Evolutionary conservation across 2,113 vertebrate genomes (phyloP).

Genomic region (Anhinga anhinga): DNA sequence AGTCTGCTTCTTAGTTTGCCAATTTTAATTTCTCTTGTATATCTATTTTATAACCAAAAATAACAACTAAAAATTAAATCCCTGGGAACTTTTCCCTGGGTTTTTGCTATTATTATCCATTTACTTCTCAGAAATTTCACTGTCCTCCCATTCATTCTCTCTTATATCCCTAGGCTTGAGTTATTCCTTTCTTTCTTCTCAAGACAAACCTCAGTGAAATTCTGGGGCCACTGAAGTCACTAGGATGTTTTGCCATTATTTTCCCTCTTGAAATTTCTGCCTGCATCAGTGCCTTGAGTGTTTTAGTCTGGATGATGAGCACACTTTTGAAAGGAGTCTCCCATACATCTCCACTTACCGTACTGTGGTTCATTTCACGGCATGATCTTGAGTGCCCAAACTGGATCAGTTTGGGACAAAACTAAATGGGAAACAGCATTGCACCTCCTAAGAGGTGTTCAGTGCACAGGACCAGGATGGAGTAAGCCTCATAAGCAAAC

Average conservation of each 20-base stretch:
- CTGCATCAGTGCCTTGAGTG: background rate
- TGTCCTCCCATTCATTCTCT: background rate
- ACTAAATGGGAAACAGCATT: background rate
- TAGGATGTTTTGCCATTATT: background rate
- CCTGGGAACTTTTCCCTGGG: background rate
- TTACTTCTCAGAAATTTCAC: background rate
- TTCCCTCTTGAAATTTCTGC: background rate
- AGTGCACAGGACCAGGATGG: background rate
- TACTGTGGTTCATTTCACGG: background rate
- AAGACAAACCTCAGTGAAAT: background rate
- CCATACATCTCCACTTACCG: accelerated
- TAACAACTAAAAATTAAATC: background rate
- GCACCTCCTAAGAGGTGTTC: background rate
- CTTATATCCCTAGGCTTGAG: background rate
- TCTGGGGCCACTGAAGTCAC: background rate
- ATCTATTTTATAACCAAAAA: background rate
- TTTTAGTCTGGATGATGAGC: background rate
- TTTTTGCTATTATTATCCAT: background rate
- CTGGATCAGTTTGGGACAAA: background rate
- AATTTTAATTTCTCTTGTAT: background rate
- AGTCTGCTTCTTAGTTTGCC: background rate
- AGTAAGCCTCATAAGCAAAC: background rate
- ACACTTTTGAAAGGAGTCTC: background rate
- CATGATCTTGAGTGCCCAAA: background rate
- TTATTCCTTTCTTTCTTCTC: background rate